Base-by-base conservation (phyloP, 37 sponge, comb jelly and placozoan species). In the Halisarca cf. caerulea region DNA sequence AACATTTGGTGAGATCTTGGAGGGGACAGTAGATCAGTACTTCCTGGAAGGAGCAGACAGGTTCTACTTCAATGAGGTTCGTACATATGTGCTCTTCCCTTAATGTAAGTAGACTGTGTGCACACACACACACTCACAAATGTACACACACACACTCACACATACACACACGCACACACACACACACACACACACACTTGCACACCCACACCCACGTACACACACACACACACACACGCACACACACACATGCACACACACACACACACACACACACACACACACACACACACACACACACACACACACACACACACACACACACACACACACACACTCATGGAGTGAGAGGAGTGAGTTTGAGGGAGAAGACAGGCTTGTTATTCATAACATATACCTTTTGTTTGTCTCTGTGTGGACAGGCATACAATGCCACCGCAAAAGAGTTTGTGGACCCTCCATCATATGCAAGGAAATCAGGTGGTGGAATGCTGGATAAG, bases 41-140 rank as follows among this genome's bases (percentile, higher is more conserved):
- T 92, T 92, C 71, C 15, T 73, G 4, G 66, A 74, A 11, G 58
- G 32, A 0, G 21, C 86, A 0, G 88, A 95, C 51, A 64, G 85
- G 2, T 95, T 92, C 82, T 95, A 92, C 80, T 90, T 92, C 60
- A 58, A 64, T 32, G 91, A 95, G 89, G 83, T 78, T 23, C 43
- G 88, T 1, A 23, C 17, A 54, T 54, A 17, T 17, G n/a, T n/a
- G n/a, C n/a, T n/a, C n/a, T n/a, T n/a, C n/a, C n/a, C n/a, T n/a
- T n/a, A n/a, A n/a, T n/a, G n/a, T n/a, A n/a, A n/a, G n/a, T n/a
- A n/a, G n/a, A n/a, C n/a, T n/a, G n/a, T 47, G 11, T 11, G 11
- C 51, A 47, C 6, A 47, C 51, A 47, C 51, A 47, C 11, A 11
- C 51, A 47, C 11, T 6, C 51, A 47, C 51, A 11, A 6, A 47